Evolutionary conservation across 2,888 invertebrate species (phyloP).

Genomic region (Calameuta filiformis): DNA sequence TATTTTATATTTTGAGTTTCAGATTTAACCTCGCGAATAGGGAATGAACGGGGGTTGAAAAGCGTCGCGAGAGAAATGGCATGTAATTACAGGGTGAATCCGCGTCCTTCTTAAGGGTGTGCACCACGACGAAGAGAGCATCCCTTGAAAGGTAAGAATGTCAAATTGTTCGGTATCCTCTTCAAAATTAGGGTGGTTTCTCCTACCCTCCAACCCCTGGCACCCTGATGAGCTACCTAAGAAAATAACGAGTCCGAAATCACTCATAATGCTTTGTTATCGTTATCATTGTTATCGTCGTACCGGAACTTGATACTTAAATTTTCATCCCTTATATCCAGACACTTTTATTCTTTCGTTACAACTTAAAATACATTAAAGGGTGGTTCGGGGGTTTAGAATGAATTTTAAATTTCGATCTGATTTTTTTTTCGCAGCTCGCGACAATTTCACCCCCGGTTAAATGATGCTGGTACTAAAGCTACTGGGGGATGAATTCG

Average conservation of each 20-base stretch:
- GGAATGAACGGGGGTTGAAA: slow-evolving; percentile 27
- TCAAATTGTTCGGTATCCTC: slow-evolving; percentile 38
- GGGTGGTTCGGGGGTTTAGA: too few relatives aligned
- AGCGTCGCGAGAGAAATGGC: slow-evolving; percentile 42
- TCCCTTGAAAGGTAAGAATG: slow-evolving; percentile 36
- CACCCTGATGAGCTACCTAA: background rate
- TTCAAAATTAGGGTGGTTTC: slow-evolving; percentile 31
- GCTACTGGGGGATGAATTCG: slow-evolving; percentile 15
- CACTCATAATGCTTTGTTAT: background rate
- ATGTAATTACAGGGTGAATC: slow-evolving; percentile 34
- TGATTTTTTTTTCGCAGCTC: background rate
- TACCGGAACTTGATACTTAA: background rate
- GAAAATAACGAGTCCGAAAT: background rate
- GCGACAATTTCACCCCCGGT: background rate
- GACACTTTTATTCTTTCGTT: too few relatives aligned
- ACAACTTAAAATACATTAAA: background rate
- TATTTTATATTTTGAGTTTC: slow-evolving; percentile 28
- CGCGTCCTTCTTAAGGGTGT: background rate
- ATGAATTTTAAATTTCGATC: background rate
- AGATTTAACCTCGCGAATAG: slow-evolving; percentile 31
- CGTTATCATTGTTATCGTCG: background rate
- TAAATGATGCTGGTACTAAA: background rate
- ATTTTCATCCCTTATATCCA: background rate
- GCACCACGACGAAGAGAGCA: background rate
- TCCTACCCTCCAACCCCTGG: background rate